A percentile compares a stretch with the other conserved stretches of the same genome.
phyloP scores from a whole-genome alignment of 2,797 vertebrate genomes.

The Echiichthys vipera region DNA sequence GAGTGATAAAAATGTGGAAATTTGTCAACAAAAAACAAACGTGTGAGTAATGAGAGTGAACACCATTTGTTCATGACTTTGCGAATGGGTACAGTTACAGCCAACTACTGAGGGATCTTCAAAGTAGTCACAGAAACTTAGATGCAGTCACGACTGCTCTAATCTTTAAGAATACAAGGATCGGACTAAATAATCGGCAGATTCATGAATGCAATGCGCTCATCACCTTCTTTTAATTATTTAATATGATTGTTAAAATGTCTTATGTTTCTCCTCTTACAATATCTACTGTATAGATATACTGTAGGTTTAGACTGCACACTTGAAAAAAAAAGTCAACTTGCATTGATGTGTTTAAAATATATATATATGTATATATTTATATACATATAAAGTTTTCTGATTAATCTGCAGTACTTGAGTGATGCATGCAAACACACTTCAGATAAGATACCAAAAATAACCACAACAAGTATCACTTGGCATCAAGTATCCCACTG shows the following conservation, averaged over 20 bases:
- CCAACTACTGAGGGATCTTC: conserved; percentile 34
- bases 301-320: neutral
- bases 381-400: too few relatives aligned
- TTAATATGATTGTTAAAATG: conserved; percentile 7
- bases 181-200: conserved; percentile 1
- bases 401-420: neutral
- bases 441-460: conserved; percentile 2
- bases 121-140: conserved; percentile 26
- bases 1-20: conserved; percentile 68
- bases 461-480: conserved; percentile 21
- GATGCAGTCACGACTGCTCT: neutral
- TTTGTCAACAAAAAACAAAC: conserved; percentile 69
- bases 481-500: conserved; percentile 5
- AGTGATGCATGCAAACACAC: neutral
- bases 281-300: neutral
- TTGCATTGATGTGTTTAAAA: neutral
- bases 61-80: conserved; percentile 41
- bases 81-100: conserved; percentile 24
- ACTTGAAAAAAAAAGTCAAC: neutral
- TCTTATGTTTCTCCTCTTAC: neutral
- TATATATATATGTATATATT: too few relatives aligned
- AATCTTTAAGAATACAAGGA: conserved; percentile 40
- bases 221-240: neutral
- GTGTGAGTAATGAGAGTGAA: conserved; percentile 53
- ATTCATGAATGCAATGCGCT: neutral